phyloP scores from a whole-genome alignment of 2,888 invertebrate species.

The Drosophila anomalipes region DNA sequence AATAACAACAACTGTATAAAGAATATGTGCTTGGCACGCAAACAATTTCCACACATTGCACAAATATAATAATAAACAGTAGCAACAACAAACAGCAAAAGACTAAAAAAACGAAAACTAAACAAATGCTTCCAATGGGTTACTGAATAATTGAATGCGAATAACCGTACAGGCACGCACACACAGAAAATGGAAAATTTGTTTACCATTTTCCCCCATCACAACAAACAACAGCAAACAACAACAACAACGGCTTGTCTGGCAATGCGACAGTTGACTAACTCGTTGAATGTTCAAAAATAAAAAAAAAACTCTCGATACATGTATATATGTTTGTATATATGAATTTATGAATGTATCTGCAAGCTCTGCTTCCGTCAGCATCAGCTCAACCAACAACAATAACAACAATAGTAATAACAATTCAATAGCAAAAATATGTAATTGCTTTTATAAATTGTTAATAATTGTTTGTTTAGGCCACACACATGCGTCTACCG shows the following conservation, averaged over 20 bases:
- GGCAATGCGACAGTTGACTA: constrained; percentile 78
- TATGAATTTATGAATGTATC: constrained; percentile 6
- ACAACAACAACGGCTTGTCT: constrained; percentile 24
- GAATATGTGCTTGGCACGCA: constrained; percentile 63
- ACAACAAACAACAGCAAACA: constrained; percentile 18
- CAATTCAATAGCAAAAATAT: constrained; percentile 34
- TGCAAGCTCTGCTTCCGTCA: constrained; percentile 51
- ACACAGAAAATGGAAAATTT: constrained; percentile 59
- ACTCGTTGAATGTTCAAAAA: constrained; percentile 62
- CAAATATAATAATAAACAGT: constrained; percentile 71
- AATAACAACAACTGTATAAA: constrained; percentile 14
- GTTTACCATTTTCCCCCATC: constrained; percentile 63
- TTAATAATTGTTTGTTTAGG: constrained; percentile 45
- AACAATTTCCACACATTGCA: constrained; percentile 79
- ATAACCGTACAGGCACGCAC: constrained; percentile 20
- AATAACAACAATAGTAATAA: constrained; percentile 2
- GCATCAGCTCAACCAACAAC: constrained; percentile 30
- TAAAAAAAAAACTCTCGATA: constrained; percentile 34
- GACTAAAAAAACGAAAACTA: constrained; percentile 42
- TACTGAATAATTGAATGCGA: constrained; percentile 69
- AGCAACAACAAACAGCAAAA: constrained; percentile 37
- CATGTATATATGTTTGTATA: neutral
- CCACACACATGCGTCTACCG: constrained; percentile 18
- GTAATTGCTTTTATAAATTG: constrained; percentile 72
- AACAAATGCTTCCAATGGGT: constrained; percentile 63